phyloP scores from a whole-genome alignment of 2,888 invertebrate genomes.

The Tachina grossa region DNA sequence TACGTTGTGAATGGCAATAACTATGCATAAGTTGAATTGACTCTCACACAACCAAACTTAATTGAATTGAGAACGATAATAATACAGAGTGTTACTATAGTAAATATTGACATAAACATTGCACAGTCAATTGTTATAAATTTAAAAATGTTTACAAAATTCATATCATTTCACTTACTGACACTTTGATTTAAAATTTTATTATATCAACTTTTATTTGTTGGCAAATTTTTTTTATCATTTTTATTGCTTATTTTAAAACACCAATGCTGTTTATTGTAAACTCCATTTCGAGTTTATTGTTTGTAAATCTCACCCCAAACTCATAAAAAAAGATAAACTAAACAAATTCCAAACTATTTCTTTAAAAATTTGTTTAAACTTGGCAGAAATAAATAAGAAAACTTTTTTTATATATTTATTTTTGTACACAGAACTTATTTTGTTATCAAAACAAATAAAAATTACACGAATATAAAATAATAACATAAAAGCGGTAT shows the following conservation, averaged over 20 bases:
- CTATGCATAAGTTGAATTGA: too few relatives aligned
- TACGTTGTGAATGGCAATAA: too few relatives aligned
- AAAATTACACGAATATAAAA: constrained; percentile 36
- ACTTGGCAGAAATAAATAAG: constrained; percentile 49
- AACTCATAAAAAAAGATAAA: constrained; percentile 46
- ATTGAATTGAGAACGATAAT: too few relatives aligned
- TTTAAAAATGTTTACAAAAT: not conserved
- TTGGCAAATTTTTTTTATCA: constrained; percentile 7
- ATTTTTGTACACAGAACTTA: constrained; percentile 36
- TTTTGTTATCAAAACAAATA: constrained; percentile 59
- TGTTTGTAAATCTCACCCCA: constrained; percentile 35
- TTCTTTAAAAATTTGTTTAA: constrained; percentile 22
- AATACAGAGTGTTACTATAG: too few relatives aligned
- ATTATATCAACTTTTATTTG: constrained; percentile 32
- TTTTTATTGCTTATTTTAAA: constrained; percentile 17
- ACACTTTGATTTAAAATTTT: not conserved
- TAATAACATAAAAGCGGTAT: not conserved
- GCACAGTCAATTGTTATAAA: not conserved
- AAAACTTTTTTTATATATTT: constrained; percentile 30
- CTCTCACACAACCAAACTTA: too few relatives aligned
- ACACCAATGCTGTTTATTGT: constrained; percentile 18
- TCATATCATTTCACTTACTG: too few relatives aligned
- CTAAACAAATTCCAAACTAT: constrained; percentile 36
- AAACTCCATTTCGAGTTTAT: constrained; percentile 33
- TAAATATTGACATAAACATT: too few relatives aligned